These are phyloP conservation scores for Neofelis nebulosa DNA, from an alignment of 2,113 vertebrate species.

Conservation along the genomic window DNA sequence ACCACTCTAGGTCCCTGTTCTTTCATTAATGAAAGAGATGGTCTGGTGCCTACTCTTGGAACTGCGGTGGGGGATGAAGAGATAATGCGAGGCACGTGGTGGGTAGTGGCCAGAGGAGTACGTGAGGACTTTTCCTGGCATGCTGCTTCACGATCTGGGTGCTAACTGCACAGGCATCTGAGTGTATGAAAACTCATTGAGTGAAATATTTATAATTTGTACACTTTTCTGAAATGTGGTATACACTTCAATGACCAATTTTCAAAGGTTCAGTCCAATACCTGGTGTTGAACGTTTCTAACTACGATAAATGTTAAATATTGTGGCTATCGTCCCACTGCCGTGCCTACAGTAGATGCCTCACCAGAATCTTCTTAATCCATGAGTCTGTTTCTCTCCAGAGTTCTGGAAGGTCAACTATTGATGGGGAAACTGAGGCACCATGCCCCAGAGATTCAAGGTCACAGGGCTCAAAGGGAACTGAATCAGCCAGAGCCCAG, in stretches of 20 bases:
- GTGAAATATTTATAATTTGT: background rate
- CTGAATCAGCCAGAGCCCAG: background rate
- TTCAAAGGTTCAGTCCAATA: background rate
- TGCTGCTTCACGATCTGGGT: background rate
- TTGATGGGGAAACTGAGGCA: background rate
- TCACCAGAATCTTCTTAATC: background rate
- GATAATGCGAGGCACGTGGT: rapidly evolving
- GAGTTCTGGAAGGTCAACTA: background rate
- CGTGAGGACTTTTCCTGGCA: background rate
- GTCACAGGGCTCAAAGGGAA: background rate
- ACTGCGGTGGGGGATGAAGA: no score
- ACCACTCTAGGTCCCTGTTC: background rate
- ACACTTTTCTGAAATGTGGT: background rate
- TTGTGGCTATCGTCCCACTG: rapidly evolving
- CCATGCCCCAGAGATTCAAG: background rate
- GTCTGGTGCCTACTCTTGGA: background rate
- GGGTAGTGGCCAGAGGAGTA: rapidly evolving
- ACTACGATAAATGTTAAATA: background rate
- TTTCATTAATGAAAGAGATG: background rate
- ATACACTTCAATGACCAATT: background rate
- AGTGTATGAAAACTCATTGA: background rate
- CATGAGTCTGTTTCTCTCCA: background rate
- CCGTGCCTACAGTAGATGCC: rapidly evolving
- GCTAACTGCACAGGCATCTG: background rate
- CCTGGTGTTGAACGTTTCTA: background rate